Conservation (phyloP, 1,140 invertebrate species). For the Drosophila athabasca region DNA sequence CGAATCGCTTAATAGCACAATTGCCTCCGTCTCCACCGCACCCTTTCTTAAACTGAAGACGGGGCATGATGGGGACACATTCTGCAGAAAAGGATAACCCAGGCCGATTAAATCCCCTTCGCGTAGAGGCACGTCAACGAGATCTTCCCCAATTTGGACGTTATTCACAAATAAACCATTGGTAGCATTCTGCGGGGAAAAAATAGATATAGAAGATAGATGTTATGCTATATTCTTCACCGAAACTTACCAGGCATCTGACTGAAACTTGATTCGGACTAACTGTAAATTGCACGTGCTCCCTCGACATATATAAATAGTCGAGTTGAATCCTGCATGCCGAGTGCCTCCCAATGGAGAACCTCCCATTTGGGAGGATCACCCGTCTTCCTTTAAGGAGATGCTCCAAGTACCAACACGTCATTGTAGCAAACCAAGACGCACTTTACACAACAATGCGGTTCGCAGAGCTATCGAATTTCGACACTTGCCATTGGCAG, state of each 20-base stretch:
- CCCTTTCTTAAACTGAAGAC: too few species aligned
- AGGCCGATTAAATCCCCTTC: conserved; percentile 44
- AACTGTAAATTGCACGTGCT: conserved; percentile 49
- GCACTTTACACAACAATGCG: too few species aligned
- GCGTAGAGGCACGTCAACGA: not conserved
- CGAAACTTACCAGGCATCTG: conserved; percentile 37
- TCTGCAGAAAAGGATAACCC: conserved; percentile 24
- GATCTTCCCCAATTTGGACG: not conserved
- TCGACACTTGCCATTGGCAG: too few species aligned
- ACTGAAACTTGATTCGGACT: conserved; percentile 21
- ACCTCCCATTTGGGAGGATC: conserved; percentile 38
- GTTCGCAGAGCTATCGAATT: too few species aligned
- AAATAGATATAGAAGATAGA: not conserved
- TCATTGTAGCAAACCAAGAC: too few species aligned
- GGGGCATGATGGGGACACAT: not conserved
- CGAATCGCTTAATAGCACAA: not conserved
- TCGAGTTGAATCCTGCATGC: conserved; percentile 39
- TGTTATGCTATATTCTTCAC: not conserved
- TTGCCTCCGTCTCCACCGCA: too few species aligned
- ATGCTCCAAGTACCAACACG: conserved; percentile 55
- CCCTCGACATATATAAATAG: conserved; percentile 49
- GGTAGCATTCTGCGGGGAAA: conserved; percentile 27
- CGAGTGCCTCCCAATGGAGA: conserved; percentile 52
- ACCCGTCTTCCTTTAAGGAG: conserved; percentile 23
- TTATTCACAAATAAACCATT: conserved; percentile 57